phyloP scores from a whole-genome alignment of 2,113 vertebrate genomes.

The Axis porcinus region DNA sequence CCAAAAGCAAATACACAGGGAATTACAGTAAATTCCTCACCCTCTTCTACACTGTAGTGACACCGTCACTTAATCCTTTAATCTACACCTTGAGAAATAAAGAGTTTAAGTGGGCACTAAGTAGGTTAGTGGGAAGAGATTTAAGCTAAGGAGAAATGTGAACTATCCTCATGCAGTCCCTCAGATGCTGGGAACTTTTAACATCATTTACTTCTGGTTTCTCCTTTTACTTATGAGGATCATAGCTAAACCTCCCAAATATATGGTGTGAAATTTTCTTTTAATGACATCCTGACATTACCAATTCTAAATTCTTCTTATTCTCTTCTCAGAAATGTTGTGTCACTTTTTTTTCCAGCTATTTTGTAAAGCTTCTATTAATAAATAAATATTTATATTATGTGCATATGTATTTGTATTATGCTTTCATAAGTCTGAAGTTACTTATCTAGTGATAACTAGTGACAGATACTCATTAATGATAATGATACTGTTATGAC shows the following conservation, averaged over 20 bases:
- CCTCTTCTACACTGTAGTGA: slow-evolving; percentile 19
- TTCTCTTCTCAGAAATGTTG: not conserved
- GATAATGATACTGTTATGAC: not conserved
- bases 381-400: not conserved
- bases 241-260: not conserved
- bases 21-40: not conserved
- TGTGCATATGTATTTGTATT: not conserved
- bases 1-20: not conserved
- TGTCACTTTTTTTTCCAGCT: not conserved
- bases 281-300: not conserved
- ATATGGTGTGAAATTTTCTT: not conserved
- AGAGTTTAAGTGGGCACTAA: not conserved
- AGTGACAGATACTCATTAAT: not conserved
- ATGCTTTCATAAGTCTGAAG: not conserved
- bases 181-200: not conserved
- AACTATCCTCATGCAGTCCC: rapidly evolving
- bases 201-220: not conserved
- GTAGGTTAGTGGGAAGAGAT: not conserved
- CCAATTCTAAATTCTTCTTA: not conserved
- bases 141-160: not conserved
- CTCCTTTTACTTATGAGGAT: not conserved
- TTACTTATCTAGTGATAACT: not conserved
- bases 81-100: slow-evolving; percentile 46
- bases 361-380: not conserved
- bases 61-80: slow-evolving; percentile 1